Base-by-base conservation (phyloP, 2,888 invertebrate species). In the Pseudococcus viburni region DNA sequence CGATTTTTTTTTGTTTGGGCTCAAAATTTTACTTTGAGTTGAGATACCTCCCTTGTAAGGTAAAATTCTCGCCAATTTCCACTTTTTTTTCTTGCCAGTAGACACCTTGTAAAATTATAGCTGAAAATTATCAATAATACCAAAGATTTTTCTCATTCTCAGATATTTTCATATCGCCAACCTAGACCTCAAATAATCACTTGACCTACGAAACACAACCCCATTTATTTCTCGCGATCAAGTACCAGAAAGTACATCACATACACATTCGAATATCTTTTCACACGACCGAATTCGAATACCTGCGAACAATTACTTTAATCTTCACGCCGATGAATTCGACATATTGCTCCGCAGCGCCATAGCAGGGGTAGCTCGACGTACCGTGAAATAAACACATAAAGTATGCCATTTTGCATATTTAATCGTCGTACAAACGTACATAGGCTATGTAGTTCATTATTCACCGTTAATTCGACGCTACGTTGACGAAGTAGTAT, bases 351-450 rank as follows among this genome's bases (percentile, higher is more conserved):
- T 5, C 59, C 0, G 19, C 19, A 59, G 19, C 7, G 9, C 19
- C 59, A 7, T 17, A 33, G 26, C 17, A 2, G 55, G 11, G 15
- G 59, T 59, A 19, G 17, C 51, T 12, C 19, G 9, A 8, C 59
- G 19, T 59, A 59, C 8, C 59, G 59, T 59, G 59, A 19, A 59
- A 59, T 59, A 59, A 59, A 59, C 59, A 59, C 59, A 19, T 19
- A 19, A 59, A 59, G n/a, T 19, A 59, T 59, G 59, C 59, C 59
- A 59, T 59, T 59, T 59, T 59, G 59, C 59, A 59, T 59, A 59
- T 59, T 59, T 59, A 59, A 59, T 59, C 19, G 59, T 59, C 59
- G 59, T 5, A 46, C 12, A 8, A 46, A 12, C 46, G 46, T 5
- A 46, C 17, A n/a, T 59, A 0, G 26, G 26, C 26, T 33, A 33